Percentiles rank a stretch among this genome's conserved stretches.
Evolutionary conservation across 2,797 vertebrate species (phyloP).

Genomic region (Saxicola maurus): DNA sequence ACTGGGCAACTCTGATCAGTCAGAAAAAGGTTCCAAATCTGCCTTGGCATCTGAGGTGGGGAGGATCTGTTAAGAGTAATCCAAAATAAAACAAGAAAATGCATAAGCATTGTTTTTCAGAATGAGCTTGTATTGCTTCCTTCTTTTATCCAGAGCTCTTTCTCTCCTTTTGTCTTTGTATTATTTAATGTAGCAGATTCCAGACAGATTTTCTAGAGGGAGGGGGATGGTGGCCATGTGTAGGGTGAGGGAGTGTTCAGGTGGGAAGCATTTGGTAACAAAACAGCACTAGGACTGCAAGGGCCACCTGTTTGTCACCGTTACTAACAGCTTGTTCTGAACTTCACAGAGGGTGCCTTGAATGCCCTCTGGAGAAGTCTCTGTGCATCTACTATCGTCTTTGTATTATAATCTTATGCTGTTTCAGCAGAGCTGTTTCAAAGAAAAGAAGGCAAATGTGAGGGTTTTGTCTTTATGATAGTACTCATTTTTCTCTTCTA

Average conservation of each 20-base stretch:
- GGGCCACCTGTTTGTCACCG: neutral
- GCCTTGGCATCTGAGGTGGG: neutral
- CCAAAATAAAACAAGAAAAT: constrained; percentile 11
- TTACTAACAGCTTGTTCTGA: neutral
- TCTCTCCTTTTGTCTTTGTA: neutral
- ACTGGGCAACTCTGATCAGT: neutral
- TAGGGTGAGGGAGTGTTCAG: accelerated
- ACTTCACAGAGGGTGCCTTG: neutral
- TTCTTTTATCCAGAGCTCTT: neutral
- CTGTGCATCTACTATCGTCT: neutral
- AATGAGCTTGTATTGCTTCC: neutral
- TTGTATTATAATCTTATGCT: neutral
- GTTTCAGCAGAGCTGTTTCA: neutral
- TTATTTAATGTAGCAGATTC: neutral
- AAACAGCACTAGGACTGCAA: neutral
- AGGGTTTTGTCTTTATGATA: neutral
- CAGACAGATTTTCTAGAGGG: neutral
- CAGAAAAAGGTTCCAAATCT: neutral
- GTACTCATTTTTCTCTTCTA: neutral
- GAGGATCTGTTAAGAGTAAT: neutral
- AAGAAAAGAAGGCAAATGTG: neutral
- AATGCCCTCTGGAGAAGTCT: neutral
- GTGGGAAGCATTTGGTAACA: neutral
- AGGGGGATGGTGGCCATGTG: neutral
- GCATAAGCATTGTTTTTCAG: neutral